Percentiles rank a stretch among this genome's conserved stretches.
Conservation (phyloP, 2,797 vertebrate genomes). For the Rhinella marina region DNA sequence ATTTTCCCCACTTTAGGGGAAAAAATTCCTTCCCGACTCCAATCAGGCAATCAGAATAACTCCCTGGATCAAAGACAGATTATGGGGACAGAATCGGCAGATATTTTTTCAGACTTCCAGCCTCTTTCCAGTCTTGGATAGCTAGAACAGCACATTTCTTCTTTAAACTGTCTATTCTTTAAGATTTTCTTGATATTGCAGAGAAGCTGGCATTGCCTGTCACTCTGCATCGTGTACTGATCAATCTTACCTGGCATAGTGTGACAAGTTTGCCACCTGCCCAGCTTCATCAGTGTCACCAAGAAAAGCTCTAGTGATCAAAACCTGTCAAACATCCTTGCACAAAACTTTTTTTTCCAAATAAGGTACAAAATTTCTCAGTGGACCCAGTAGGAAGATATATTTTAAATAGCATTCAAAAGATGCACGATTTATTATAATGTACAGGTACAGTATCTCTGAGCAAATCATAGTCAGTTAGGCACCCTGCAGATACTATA, state of each 20-base stretch:
- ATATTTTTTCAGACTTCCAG: too few relatives aligned
- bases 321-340: background rate
- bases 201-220: conserved; percentile 27
- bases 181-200: conserved; percentile 20
- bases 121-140: background rate
- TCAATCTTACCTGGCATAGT: conserved; percentile 77
- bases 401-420: conserved; percentile 10
- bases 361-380: background rate
- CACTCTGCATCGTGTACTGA: conserved; percentile 55
- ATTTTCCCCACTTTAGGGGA: too few relatives aligned
- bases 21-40: too few relatives aligned
- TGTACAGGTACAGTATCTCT: conserved; percentile 1
- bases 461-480: conserved; percentile 29
- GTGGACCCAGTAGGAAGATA: background rate
- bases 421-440: conserved; percentile 19
- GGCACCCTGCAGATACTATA: background rate
- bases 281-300: conserved; percentile 79
- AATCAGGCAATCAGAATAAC: too few relatives aligned
- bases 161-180: conserved; percentile 3
- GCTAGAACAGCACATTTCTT: background rate
- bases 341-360: background rate
- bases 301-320: conserved; percentile 31
- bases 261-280: conserved; percentile 80
- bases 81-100: background rate
- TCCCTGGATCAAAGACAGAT: too few relatives aligned